phyloP scores from a whole-genome alignment of 2,888 invertebrate genomes.

The Therioaphis trifolii region DNA sequence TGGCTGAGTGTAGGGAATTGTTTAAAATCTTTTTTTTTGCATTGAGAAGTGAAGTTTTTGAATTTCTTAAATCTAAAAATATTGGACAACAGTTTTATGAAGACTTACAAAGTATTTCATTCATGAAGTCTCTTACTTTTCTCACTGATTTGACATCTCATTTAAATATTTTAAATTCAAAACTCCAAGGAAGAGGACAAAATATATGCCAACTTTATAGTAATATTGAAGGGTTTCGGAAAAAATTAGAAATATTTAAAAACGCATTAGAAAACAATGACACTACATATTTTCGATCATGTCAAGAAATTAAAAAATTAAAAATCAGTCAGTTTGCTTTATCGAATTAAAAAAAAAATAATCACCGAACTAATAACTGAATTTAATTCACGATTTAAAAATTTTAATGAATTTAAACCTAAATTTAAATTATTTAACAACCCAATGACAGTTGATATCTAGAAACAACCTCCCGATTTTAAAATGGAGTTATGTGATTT shows the following conservation, averaged over 20 bases:
- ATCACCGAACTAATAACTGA: no score
- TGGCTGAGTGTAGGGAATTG: slow-evolving; percentile 65
- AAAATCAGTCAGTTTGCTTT: no score
- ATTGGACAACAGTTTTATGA: slow-evolving; percentile 37
- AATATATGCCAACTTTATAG: no score
- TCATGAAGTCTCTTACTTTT: slow-evolving; percentile 23
- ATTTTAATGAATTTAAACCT: slow-evolving; percentile 43
- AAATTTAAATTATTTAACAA: slow-evolving; percentile 29
- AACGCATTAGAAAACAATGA: no score
- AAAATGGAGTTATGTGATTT: no score
- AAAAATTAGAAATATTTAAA: no score
- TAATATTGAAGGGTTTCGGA: no score
- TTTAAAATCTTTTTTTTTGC: slow-evolving; percentile 63
- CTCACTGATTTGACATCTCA: slow-evolving; percentile 37
- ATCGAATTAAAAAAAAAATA: no score
- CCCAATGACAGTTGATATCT: slow-evolving; percentile 34
- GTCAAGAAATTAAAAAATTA: slow-evolving; percentile 35
- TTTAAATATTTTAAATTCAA: no score
- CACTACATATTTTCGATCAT: slow-evolving; percentile 25
- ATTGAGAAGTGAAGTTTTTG: slow-evolving; percentile 60
- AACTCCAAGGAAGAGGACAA: no score
- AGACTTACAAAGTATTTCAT: slow-evolving; percentile 15
- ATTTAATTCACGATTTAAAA: slow-evolving; percentile 52
- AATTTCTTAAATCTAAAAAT: slow-evolving; percentile 60
- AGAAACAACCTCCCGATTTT: no score